Evolutionary conservation across 1,140 invertebrate species (phyloP).

Genomic region (Heliconius melpomene): DNA sequence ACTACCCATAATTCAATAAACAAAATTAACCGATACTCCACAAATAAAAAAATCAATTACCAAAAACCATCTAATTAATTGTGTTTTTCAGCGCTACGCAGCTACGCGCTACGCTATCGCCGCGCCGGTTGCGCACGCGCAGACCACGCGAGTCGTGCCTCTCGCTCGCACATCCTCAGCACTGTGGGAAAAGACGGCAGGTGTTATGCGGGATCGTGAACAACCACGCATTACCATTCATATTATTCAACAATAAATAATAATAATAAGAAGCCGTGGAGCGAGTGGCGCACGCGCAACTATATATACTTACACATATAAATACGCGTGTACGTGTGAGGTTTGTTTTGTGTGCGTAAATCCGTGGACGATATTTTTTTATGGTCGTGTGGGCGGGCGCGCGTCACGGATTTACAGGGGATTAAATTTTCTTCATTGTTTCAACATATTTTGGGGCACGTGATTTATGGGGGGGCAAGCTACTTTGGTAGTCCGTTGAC

Average conservation of each 20-base stretch:
- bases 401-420: slow-evolving; percentile 69
- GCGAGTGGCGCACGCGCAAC: slow-evolving; percentile 78
- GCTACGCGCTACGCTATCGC: slow-evolving; percentile 59
- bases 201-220: slow-evolving; percentile 80
- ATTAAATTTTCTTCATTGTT: slow-evolving; percentile 76
- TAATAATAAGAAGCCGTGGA: slow-evolving; percentile 79
- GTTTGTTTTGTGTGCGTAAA: slow-evolving; percentile 54
- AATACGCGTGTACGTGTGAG: slow-evolving; percentile 63
- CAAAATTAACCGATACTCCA: neutral
- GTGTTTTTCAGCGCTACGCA: slow-evolving; percentile 52
- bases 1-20: too few species aligned
- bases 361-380: slow-evolving; percentile 60
- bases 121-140: slow-evolving; percentile 58
- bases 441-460: slow-evolving; percentile 45
- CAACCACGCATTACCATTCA: slow-evolving; percentile 80
- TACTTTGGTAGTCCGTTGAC: slow-evolving; percentile 20
- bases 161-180: slow-evolving; percentile 71
- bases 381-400: slow-evolving; percentile 71
- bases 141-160: slow-evolving; percentile 61
- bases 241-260: slow-evolving; percentile 81
- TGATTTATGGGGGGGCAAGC: slow-evolving; percentile 28
- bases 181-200: slow-evolving; percentile 80
- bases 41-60: neutral
- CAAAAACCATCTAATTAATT: neutral
- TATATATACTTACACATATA: slow-evolving; percentile 56